Base-by-base conservation (phyloP, 2,888 invertebrate species). In the Eupithecia inturbata region DNA sequence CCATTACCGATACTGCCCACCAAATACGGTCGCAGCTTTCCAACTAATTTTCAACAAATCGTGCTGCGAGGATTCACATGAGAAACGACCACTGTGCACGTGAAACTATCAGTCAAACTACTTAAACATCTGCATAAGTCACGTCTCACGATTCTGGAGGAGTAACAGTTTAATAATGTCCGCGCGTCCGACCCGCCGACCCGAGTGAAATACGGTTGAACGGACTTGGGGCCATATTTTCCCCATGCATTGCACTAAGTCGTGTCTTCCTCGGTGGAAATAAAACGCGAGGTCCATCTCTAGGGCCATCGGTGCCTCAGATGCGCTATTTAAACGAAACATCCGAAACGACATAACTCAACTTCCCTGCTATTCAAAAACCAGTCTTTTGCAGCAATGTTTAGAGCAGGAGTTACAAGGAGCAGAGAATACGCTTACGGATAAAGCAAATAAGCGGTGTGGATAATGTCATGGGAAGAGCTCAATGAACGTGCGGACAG, bases 391-490 rank as follows among this genome's bases (percentile, higher is more conserved):
- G 0, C 0, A 0, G 0, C 0, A 10, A 0, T 0, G 0, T 0
- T 0, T 81, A 84, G 33, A 73, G 81, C 79, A 41, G 53, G 64
- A 79, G 80, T 76, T 78, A 0, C 14, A 36, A 67, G 70, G 70
- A 28, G 68, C 36, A 31, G 36, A 75, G 73, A 72, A 76, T 72
- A 78, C 72, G 77, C 77, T 77, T 89, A 87, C 68, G 87, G 77
- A 80, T 80, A 77, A 83, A 82, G 80, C 82, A 80, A 81, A 81
- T 82, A 78, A 81, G 78, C 79, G 78, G 79, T 77, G 79, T 79
- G 90, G 90, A 92, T 94, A 94, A 94, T 94, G 94, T 94, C 94
- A 94, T 94, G 94, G 94, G 94, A 94, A 94, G 93, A 91, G 90
- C 94, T 92, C 91, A 92, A 91, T 93, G 92, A 93, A 92, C 91